Evolutionary conservation across 2,797 vertebrate genomes (phyloP).

Genomic region (Peromyscus attwateri): DNA sequence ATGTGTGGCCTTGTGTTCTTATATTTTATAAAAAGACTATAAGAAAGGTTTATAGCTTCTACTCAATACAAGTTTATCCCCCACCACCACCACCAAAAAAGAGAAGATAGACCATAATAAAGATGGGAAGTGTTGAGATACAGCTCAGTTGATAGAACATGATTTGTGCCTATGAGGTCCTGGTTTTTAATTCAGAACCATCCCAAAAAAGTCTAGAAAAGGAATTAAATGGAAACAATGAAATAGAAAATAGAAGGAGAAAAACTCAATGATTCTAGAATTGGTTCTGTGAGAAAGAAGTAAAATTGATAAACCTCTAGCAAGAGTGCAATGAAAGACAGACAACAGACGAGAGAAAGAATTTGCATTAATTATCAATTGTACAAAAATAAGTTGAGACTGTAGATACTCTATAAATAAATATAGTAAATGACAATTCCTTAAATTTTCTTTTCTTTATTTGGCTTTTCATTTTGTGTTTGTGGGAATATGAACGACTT

Average conservation of each 20-base stretch:
- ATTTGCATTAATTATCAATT: background rate
- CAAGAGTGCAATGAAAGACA: background rate
- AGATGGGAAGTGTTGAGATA: background rate
- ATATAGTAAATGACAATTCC: background rate
- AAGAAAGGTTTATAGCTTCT: background rate
- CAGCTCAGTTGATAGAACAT: background rate
- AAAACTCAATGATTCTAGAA: background rate
- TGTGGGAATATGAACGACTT: background rate
- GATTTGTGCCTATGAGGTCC: too few relatives aligned
- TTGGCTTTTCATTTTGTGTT: background rate
- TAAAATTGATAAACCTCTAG: background rate
- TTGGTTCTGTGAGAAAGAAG: background rate
- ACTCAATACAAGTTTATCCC: background rate
- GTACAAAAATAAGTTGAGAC: background rate
- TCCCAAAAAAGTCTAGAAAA: background rate
- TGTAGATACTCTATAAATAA: background rate
- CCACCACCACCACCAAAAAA: background rate
- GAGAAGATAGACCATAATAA: background rate
- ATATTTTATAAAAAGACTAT: background rate
- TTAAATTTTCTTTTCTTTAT: background rate
- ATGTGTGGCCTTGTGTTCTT: background rate
- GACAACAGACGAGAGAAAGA: background rate
- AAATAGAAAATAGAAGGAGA: background rate
- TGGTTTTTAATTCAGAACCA: background rate
- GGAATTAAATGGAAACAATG: background rate